Evolutionary conservation across 2,888 invertebrate genomes (phyloP), one percentile per base, ranked within the genome.

Genomic region (Pseudococcus longispinus): DNA sequence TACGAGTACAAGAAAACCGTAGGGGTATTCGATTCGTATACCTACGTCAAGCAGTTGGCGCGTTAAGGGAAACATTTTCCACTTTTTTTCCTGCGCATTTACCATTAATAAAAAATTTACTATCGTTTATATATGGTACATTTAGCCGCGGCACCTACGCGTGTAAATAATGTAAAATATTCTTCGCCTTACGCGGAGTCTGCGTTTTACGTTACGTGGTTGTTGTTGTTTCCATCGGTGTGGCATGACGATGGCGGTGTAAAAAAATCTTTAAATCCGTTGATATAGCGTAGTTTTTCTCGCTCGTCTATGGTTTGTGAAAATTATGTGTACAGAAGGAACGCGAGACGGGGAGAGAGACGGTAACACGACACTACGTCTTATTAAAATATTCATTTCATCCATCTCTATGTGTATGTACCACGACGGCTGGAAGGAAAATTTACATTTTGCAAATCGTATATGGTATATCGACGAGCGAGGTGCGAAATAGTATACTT

Each of bases 371-470:
- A 70, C 70, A 29, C 70, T 70, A 29, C 29, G 70, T 70, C 70
- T 70, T 70, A 70, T 70, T 70, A 70, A 70, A 70, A 70, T 70
- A 70, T 70, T 70, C 70, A 70, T 70, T 70, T 70, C 70, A 29
- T 70, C 29, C 70, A 70, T 70, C 70, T 60, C 20, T 20, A 60
- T 23, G 60, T 23, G 60, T 60, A 20, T 20, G 60, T 60, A 11
- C 23, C 23, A 23, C 60, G 60, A 60, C 60, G 23, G 60, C 60
- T 60, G 20, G 60, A 60, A 60, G 23, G 60, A 60, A 60, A 60
- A 60, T 60, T 60, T 60, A 60, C 60, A 60, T 60, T 60, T 60
- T 60, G 60, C 60, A 60, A 60, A 60, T 60, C 60, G 60, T 60
- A 51, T n/a, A 51, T 51, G n/a, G 46, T 15, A 23, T 60, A 60